Percentiles rank a stretch among this genome's conserved stretches.
These are phyloP conservation scores for Drosophila suzukii DNA, from an alignment of 1,140 invertebrate species.

Conservation along the genomic window DNA sequence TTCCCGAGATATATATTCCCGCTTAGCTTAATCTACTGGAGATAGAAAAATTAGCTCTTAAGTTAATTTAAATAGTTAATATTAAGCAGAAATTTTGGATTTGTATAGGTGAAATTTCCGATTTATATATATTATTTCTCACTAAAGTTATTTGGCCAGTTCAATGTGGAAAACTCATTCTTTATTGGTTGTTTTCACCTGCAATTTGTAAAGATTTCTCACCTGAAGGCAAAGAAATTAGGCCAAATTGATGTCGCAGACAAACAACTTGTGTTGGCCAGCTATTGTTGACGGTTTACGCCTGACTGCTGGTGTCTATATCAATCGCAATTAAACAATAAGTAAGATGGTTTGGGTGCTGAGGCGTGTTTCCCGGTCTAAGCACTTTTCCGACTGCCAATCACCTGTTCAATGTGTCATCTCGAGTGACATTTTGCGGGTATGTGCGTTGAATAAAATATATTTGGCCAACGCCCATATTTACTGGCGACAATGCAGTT, in stretches of 20 bases:
- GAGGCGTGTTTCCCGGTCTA: neutral
- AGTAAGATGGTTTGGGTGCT: neutral
- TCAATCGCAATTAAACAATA: constrained; percentile 4
- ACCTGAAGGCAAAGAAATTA: neutral
- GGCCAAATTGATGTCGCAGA: neutral
- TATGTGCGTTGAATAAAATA: constrained; percentile 12
- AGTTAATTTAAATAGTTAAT: too few species aligned
- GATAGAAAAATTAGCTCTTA: too few species aligned
- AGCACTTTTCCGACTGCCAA: constrained; percentile 7
- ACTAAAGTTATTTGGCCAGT: too few species aligned
- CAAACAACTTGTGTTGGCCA: neutral
- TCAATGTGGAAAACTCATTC: neutral
- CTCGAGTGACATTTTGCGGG: constrained; percentile 1
- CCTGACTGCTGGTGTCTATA: neutral
- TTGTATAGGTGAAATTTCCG: too few species aligned
- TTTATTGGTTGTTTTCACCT: neutral
- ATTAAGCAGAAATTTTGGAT: too few species aligned
- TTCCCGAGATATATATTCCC: neutral
- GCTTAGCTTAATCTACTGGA: too few species aligned
- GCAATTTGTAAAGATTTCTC: neutral
- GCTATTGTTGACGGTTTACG: neutral
- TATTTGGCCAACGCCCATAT: constrained; percentile 10
- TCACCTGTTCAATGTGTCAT: constrained; percentile 18
- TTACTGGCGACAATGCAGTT: constrained; percentile 7
- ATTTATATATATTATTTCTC: too few species aligned